Percentiles rank a stretch among this genome's conserved stretches.
Evolutionary conservation across 2,888 invertebrate species (phyloP).

Genomic region (Tridacna crocea): DNA sequence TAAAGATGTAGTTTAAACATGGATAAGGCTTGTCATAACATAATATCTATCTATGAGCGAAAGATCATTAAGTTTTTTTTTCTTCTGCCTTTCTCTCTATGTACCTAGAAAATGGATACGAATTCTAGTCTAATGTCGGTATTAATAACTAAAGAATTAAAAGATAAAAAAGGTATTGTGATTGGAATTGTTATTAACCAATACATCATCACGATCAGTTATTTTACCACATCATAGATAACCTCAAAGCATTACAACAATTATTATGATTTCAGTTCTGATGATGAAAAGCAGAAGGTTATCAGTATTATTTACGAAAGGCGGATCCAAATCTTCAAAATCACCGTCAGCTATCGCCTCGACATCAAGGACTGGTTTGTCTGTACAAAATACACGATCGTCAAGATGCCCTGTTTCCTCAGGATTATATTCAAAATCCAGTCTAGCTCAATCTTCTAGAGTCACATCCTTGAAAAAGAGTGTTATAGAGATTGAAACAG

Average conservation of each 20-base stretch:
- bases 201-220: too few relatives aligned
- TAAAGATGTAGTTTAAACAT: too few relatives aligned
- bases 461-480: neutral
- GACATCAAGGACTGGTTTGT: neutral
- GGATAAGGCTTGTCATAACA: too few relatives aligned
- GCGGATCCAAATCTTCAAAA: neutral
- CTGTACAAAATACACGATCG: neutral
- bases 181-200: too few relatives aligned
- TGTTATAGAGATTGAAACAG: neutral
- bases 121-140: too few relatives aligned
- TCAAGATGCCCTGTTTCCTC: neutral
- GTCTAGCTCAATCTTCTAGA: neutral
- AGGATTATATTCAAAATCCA: neutral
- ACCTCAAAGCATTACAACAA: neutral
- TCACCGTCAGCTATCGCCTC: neutral
- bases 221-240: too few relatives aligned
- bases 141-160: too few relatives aligned
- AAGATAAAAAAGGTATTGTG: too few relatives aligned
- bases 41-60: too few relatives aligned
- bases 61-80: too few relatives aligned
- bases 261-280: neutral
- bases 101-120: too few relatives aligned
- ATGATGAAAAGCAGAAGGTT: neutral
- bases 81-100: too few relatives aligned
- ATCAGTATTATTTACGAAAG: neutral